phyloP scores from a whole-genome alignment of 2,113 vertebrate species.

The Ophiodon elongatus region DNA sequence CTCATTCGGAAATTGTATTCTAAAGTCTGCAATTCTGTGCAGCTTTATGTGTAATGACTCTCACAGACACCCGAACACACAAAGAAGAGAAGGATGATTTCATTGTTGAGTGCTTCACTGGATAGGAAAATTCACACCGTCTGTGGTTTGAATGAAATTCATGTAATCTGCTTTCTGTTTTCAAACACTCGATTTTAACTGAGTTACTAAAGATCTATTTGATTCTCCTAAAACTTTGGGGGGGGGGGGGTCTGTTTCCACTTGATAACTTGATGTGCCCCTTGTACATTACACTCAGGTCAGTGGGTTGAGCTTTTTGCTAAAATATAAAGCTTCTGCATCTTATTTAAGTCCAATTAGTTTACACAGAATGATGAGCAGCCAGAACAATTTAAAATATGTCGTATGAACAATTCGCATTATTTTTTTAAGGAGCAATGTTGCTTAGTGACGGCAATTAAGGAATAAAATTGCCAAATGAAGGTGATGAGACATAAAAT shows the following conservation, averaged over 20 bases:
- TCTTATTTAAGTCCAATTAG: background rate
- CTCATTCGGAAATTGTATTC: conserved; percentile 25
- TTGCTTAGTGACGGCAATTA: background rate
- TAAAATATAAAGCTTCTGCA: background rate
- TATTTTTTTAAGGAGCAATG: background rate
- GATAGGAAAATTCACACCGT: conserved; percentile 41
- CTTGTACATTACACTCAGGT: background rate
- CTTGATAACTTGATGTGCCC: background rate
- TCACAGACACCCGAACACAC: background rate
- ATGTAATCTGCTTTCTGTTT: conserved; percentile 32
- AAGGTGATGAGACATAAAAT: background rate
- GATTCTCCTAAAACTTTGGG: background rate
- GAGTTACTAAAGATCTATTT: conserved; percentile 39
- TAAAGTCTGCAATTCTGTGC: conserved; percentile 23
- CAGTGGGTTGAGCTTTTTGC: background rate
- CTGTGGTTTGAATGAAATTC: conserved; percentile 49
- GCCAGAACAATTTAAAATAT: background rate
- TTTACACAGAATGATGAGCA: background rate
- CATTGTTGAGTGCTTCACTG: conserved; percentile 37
- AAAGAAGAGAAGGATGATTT: conserved; percentile 10
- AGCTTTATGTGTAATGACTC: conserved; percentile 32
- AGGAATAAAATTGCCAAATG: background rate
- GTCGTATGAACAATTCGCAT: background rate
- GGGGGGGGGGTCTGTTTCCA: conserved; percentile 21
- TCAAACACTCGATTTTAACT: conserved; percentile 25